phyloP scores from a whole-genome alignment of 2,888 invertebrate genomes.

The Drosophila maculinotata region DNA sequence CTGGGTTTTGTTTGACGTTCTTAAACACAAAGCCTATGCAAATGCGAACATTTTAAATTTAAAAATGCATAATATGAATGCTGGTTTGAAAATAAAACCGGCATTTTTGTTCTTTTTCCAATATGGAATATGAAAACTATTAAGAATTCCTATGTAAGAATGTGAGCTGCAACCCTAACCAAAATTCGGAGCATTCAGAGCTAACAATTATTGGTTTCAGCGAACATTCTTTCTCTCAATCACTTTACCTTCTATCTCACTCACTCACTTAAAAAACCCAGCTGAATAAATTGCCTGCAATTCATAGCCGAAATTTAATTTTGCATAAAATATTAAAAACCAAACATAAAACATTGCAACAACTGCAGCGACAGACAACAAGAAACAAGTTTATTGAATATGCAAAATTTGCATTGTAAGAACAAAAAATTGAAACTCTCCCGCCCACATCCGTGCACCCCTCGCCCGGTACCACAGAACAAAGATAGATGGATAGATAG shows the following conservation, averaged over 20 bases:
- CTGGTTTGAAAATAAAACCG: not conserved
- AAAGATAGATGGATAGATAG: slow-evolving; percentile 59
- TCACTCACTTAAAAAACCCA: too few species aligned
- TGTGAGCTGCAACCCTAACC: too few species aligned
- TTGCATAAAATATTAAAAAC: slow-evolving; percentile 51
- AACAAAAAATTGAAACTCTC: slow-evolving; percentile 26
- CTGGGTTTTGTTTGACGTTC: too few species aligned
- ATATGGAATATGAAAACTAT: not conserved
- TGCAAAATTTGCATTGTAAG: slow-evolving; percentile 57
- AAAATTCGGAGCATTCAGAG: too few species aligned
- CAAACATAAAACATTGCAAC: slow-evolving; percentile 45
- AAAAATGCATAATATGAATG: not conserved
- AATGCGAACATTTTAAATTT: not conserved
- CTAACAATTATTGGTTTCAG: too few species aligned
- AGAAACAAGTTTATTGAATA: slow-evolving; percentile 69
- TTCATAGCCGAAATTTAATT: slow-evolving; percentile 55
- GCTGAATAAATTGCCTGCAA: slow-evolving; percentile 43
- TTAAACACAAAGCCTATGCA: too few species aligned
- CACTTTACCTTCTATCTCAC: not conserved
- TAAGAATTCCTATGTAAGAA: not conserved
- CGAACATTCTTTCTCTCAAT: not conserved
- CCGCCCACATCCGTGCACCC: too few species aligned
- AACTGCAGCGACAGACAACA: slow-evolving; percentile 50
- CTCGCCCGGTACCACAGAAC: too few species aligned
- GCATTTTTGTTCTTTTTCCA: not conserved